Base-by-base conservation (phyloP, 23 tunicate genomes). In the Trididemnum miniatum region DNA sequence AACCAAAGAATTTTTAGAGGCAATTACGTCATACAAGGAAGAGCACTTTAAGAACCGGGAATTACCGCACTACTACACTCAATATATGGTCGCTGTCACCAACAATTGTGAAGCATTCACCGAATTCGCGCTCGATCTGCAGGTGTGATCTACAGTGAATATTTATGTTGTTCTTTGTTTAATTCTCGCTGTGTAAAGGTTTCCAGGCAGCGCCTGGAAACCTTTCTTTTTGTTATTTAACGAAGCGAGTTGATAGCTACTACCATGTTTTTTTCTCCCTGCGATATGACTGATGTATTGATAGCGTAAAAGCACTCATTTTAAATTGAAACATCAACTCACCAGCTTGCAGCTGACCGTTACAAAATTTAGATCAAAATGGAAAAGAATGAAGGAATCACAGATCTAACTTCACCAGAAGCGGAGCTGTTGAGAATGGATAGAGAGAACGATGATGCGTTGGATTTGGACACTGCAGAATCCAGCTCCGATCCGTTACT, bases 91-190 rank as follows among this genome's bases (percentile, higher is more conserved):
- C 28, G 99, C 99, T 26, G 91, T 76, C 37, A 87, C 88, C 35
- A 96, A 96, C 78, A 96, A 96, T 76, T 96, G 99, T 71, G 89
- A 88, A 37, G 89, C 94, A 12, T 92, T 91, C 85, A 78, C 82
- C 28, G 94, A 88, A 32, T 88, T 88, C 73, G 97, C 97, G 5
- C 71, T 59, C 15, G 81, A 92, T 29, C 24, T 92, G 52, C 89
- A 90, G 93, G 93, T 88, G 35, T n/a, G 54, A 44, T 9, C 54
- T 7, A 44, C 9, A 15, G 54, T n/a, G n/a, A n/a, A n/a, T n/a
- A n/a, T n/a, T n/a, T n/a, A n/a, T n/a, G n/a, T n/a, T n/a, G n/a
- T n/a, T n/a, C n/a, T n/a, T n/a, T n/a, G n/a, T n/a, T n/a, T n/a
- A n/a, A n/a, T n/a, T n/a, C n/a, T n/a, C n/a, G n/a, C n/a, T n/a